phyloP scores from a whole-genome alignment of 2,113 vertebrate genomes.

The Okapia johnstoni region DNA sequence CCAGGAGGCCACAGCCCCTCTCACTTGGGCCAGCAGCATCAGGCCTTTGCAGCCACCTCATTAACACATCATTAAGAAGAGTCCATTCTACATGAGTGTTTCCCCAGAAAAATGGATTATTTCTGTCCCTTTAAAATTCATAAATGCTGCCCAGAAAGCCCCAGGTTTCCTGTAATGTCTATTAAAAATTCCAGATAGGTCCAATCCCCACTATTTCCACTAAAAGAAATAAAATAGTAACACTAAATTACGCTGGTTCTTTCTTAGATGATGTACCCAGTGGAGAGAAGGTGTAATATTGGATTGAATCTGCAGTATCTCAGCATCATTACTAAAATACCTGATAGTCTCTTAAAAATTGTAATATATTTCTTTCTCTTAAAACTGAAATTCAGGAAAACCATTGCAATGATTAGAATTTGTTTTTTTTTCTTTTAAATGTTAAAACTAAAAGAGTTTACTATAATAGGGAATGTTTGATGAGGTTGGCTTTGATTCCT shows the following conservation, averaged over 20 bases:
- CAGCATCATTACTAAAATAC: neutral
- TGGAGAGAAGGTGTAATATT: slow-evolving; percentile 16
- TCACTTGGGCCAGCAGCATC: slow-evolving; percentile 7
- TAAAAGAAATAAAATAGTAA: slow-evolving; percentile 43
- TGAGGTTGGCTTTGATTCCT: slow-evolving; percentile 3
- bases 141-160: slow-evolving; percentile 44
- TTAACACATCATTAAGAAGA: slow-evolving; percentile 63
- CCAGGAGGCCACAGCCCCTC: neutral
- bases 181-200: slow-evolving; percentile 54
- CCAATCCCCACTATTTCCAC: slow-evolving; percentile 36
- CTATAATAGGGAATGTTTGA: neutral
- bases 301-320: neutral
- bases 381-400: slow-evolving; percentile 32
- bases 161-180: slow-evolving; percentile 59
- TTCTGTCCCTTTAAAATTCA: slow-evolving; percentile 58
- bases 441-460: neutral
- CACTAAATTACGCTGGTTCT: neutral
- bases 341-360: neutral
- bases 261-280: slow-evolving; percentile 1
- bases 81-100: slow-evolving; percentile 1
- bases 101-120: slow-evolving; percentile 63
- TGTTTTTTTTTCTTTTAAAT: neutral
- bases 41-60: slow-evolving; percentile 49
- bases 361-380: neutral
- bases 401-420: neutral